Conservation (phyloP, 2,888 invertebrate genomes). For the Harpalus rubripes region DNA sequence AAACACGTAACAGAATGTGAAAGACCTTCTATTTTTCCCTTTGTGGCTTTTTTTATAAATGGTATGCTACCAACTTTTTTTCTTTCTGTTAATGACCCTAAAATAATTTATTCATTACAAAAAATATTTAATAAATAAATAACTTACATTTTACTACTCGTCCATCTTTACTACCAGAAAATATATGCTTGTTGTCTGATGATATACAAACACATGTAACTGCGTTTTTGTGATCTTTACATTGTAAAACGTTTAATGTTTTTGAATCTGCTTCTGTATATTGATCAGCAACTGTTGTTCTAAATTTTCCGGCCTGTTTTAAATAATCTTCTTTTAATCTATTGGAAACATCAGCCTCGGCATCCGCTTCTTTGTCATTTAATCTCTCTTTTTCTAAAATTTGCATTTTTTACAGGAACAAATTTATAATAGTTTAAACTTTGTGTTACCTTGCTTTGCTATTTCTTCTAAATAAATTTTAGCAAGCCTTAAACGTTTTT, state of each 20-base stretch:
- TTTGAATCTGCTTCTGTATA: constrained; percentile 77
- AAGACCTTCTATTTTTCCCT: constrained; percentile 72
- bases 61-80: constrained; percentile 81
- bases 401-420: constrained; percentile 5
- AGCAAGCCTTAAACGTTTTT: constrained; percentile 93
- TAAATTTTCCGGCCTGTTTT: constrained; percentile 90
- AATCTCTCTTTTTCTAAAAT: constrained; percentile 80
- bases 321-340: constrained; percentile 91
- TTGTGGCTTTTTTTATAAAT: constrained; percentile 74
- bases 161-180: constrained; percentile 93
- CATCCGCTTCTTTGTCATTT: constrained; percentile 82
- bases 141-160: constrained; percentile 89
- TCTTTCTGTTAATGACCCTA: constrained; percentile 82
- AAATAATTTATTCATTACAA: constrained; percentile 11
- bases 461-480: constrained; percentile 94
- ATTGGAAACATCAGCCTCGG: constrained; percentile 81
- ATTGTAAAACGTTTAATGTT: constrained; percentile 81
- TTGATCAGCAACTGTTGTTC: constrained; percentile 85
- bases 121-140: background rate
- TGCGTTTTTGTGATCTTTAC: constrained; percentile 88
- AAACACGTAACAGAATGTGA: constrained; percentile 81
- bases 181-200: constrained; percentile 85
- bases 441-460: constrained; percentile 83
- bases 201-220: constrained; percentile 91
- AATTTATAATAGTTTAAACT: constrained; percentile 43